Evolutionary conservation across 1,140 invertebrate species (phyloP), one percentile per base, ranked within the genome.

Genomic region (Parapsyche elsis): DNA sequence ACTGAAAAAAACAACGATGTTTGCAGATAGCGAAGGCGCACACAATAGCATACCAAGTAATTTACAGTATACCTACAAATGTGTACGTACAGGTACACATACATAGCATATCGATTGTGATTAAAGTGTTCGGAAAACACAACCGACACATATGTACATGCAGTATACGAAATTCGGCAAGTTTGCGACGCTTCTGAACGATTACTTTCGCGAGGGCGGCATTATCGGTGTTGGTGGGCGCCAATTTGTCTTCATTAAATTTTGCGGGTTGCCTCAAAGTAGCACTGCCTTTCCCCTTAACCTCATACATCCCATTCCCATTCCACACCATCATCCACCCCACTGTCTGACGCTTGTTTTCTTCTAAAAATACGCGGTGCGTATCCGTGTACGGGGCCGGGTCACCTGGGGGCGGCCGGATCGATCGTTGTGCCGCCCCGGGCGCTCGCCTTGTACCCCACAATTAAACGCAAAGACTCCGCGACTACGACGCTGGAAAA

Each of bases 241-340:
- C 57, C 57, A 21, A 61, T 61, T 21, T 19, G 57, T 61, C 57
- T 61, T 61, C 57, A 61, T 61, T 61, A 61, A 61, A 61, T 61
- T 61, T 61, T 21, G 57, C 57, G 57, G n/a, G n/a, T 21, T 21
- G 49, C 12, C 49, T 21, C 7, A n/a, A 21, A 21, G 16, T 16
- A 19, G n/a, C 21, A 21, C 57, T 16, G n/a, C 57, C 57, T 19
- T 9, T 46, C 49, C 12, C 57, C 57, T n/a, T 9, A 5, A 5
- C 57, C 16, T 21, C 57, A 9, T n/a, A 9, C 9, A 1, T 19
- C 49, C 10, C 49, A 5, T 19, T 19, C 10, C 10, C 49, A n/a
- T 53, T 10, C 12, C 12, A 2, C 49, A 2, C 10, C 49, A 14
- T 14, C 49, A 2, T 53, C 49, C 16, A 53, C 12, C 12, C 2